phyloP scores from a whole-genome alignment of 2,797 vertebrate genomes.

The Mycteria americana region DNA sequence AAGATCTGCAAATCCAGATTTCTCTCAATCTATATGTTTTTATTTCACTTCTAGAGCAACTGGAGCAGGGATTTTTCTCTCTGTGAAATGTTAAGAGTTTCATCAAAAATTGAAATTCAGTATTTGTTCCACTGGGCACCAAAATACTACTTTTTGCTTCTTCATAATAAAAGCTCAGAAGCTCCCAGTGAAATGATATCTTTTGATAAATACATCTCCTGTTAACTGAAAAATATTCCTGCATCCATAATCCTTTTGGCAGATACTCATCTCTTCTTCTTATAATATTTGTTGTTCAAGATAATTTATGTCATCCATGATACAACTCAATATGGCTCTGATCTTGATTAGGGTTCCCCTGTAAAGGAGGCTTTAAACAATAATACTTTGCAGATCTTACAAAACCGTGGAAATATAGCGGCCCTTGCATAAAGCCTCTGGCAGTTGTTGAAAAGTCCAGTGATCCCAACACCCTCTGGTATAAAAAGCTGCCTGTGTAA shows the following conservation, averaged over 20 bases:
- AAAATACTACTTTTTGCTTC: neutral
- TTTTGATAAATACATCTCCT: neutral
- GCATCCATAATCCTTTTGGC: neutral
- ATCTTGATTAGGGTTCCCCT: neutral
- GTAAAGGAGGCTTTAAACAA: neutral
- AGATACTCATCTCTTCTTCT: neutral
- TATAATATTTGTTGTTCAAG: neutral
- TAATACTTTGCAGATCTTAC: neutral
- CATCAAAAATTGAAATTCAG: neutral
- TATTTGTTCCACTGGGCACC: neutral
- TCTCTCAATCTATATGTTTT: neutral
- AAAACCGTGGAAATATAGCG: neutral
- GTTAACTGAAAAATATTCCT: neutral
- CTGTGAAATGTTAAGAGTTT: neutral
- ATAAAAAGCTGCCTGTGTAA: conserved; percentile 19
- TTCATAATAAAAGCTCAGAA: neutral
- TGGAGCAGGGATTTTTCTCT: neutral
- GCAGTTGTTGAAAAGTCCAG: conserved; percentile 14
- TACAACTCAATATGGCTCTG: neutral
- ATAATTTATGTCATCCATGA: neutral
- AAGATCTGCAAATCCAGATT: neutral
- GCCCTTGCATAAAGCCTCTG: neutral
- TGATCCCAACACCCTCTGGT: neutral
- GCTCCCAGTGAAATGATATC: neutral
- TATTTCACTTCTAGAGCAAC: neutral